Percentiles rank a stretch among this genome's conserved stretches.
Evolutionary conservation across 2,888 invertebrate genomes (phyloP).

Genomic region (Andrena hattorfiana): DNA sequence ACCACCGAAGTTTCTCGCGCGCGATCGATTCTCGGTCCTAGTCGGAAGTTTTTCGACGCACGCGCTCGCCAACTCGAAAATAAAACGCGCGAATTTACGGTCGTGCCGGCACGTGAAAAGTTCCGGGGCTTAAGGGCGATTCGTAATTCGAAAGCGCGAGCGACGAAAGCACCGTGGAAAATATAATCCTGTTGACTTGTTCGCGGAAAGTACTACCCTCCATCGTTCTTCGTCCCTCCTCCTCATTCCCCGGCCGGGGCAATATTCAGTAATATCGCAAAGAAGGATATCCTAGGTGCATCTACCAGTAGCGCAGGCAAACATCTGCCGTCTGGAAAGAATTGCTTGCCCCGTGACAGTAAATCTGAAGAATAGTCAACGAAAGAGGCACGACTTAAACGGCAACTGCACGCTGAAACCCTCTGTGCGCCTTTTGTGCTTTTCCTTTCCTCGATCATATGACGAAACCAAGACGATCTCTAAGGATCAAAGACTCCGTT

Average conservation of each 20-base stretch:
- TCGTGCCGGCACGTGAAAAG: constrained; percentile 16
- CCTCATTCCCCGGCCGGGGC: not conserved
- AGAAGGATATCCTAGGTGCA: constrained; percentile 26
- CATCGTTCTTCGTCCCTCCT: not conserved
- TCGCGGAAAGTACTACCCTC: constrained; percentile 16
- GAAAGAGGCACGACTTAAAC: not conserved
- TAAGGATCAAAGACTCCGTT: too few species aligned
- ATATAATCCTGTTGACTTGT: constrained; percentile 56
- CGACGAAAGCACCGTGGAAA: constrained; percentile 31
- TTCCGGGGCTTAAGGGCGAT: constrained; percentile 35
- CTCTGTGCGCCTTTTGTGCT: too few species aligned
- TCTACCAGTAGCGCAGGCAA: not conserved
- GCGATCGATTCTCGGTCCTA: constrained; percentile 22
- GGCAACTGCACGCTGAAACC: not conserved
- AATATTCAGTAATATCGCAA: constrained; percentile 42
- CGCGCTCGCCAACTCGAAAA: constrained; percentile 21
- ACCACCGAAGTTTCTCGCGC: not conserved
- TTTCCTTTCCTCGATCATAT: too few species aligned
- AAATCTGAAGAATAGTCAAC: constrained; percentile 1
- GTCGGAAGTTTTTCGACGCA: constrained; percentile 5
- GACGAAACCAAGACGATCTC: too few species aligned
- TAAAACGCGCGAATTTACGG: constrained; percentile 44
- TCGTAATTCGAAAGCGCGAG: constrained; percentile 49
- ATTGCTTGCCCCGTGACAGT: not conserved
- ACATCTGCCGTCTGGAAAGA: constrained; percentile 20